Percentiles rank a stretch among this genome's conserved stretches.
Evolutionary conservation across 2,113 vertebrate genomes (phyloP).

Genomic region (Balaenoptera acutorostrata): DNA sequence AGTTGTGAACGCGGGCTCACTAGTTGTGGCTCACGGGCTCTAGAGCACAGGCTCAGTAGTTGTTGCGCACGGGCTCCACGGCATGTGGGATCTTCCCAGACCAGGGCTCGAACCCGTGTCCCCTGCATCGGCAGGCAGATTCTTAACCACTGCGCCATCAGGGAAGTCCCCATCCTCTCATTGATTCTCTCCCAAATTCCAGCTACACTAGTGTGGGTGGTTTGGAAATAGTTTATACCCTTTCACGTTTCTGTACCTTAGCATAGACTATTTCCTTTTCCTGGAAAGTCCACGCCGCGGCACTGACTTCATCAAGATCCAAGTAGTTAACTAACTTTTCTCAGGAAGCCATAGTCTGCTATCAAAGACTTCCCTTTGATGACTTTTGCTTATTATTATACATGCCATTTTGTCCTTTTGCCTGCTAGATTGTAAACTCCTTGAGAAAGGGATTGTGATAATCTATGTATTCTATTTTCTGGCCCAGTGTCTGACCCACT

Average conservation of each 20-base stretch:
- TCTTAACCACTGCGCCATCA: no score
- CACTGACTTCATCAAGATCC: neutral
- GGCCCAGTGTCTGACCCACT: neutral
- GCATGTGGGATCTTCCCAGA: no score
- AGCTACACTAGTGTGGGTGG: neutral
- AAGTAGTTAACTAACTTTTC: neutral
- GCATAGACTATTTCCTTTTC: neutral
- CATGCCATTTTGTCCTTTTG: neutral
- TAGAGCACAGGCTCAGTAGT: no score
- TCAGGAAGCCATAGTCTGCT: neutral
- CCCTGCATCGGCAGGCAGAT: no score
- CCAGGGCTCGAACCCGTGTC: no score
- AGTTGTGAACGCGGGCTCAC: no score
- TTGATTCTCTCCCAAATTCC: neutral
- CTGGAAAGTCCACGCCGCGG: neutral
- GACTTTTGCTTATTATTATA: neutral
- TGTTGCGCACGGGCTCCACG: rapidly evolving
- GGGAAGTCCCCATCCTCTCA: neutral
- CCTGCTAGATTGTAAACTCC: neutral
- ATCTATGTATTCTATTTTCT: neutral
- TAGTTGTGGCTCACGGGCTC: no score
- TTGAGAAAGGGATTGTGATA: neutral
- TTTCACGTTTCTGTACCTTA: neutral
- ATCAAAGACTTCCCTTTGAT: neutral
- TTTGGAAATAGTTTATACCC: neutral